A percentile compares a stretch with the other conserved stretches of the same genome.
These are phyloP conservation scores for Phymatocera aterrima DNA, from an alignment of 2,888 invertebrate species.

Conservation along the genomic window DNA sequence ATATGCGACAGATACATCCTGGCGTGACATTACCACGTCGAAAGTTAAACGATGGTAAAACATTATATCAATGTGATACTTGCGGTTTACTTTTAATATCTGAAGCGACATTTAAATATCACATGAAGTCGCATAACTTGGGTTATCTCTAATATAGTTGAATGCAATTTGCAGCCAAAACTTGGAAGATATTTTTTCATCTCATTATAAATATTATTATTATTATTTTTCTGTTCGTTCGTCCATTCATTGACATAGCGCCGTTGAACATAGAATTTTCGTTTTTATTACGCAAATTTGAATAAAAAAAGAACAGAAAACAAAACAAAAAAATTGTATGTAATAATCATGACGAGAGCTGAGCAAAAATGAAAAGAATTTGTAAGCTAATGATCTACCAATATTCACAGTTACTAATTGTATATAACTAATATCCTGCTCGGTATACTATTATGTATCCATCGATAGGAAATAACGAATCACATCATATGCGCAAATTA, in stretches of 20 bases:
- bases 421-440: neutral
- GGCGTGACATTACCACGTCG: neutral
- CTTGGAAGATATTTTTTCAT: neutral
- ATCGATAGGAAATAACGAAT: neutral
- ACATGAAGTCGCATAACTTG: conserved; percentile 21
- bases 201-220: neutral
- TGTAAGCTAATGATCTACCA: neutral
- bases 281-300: neutral
- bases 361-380: no score
- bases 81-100: conserved; percentile 14
- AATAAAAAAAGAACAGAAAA: neutral
- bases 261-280: neutral
- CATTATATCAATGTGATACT: conserved; percentile 17
- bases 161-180: neutral
- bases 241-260: neutral
- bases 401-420: conserved; percentile 3
- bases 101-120: conserved; percentile 11
- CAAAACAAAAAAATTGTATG: no score
- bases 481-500: neutral
- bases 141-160: neutral
- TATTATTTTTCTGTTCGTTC: neutral
- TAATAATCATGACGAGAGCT: neutral
- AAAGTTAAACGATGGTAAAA: neutral
- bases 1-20: conserved; percentile 12
- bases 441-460: no score